A percentile compares a stretch with the other conserved stretches of the same genome.
Evolutionary conservation across 2,113 vertebrate genomes (phyloP).

Genomic region (Phoxinus phoxinus): DNA sequence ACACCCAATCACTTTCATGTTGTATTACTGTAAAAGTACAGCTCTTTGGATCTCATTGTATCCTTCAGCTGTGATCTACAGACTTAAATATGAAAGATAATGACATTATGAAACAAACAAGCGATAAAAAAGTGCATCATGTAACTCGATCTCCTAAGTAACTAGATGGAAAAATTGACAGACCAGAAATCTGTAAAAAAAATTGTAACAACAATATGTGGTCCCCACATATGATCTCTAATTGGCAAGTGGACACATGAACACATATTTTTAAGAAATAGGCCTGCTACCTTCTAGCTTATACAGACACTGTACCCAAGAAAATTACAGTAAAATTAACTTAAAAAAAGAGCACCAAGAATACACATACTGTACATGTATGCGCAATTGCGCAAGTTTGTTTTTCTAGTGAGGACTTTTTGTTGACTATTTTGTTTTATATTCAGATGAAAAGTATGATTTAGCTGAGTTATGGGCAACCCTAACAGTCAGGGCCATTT

Average conservation of each 20-base stretch:
- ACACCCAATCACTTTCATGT: conserved; percentile 22
- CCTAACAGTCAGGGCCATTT: background rate
- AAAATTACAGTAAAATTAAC: background rate
- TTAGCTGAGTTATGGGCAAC: background rate
- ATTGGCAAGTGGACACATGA: background rate
- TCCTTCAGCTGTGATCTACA: background rate
- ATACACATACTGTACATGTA: background rate
- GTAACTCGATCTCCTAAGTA: background rate
- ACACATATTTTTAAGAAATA: background rate
- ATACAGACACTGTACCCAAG: background rate
- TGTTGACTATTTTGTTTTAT: background rate
- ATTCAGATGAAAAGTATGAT: background rate
- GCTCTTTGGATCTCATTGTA: background rate
- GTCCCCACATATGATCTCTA: background rate
- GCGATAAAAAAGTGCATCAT: background rate
- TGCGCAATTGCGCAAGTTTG: background rate
- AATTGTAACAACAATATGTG: background rate
- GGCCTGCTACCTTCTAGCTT: background rate
- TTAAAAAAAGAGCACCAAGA: background rate
- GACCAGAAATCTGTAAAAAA: background rate
- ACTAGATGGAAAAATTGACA: background rate
- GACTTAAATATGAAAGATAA: background rate
- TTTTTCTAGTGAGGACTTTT: background rate
- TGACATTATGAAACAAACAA: background rate
- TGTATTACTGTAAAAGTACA: background rate